Percentiles rank a stretch among this genome's conserved stretches.
phyloP scores from a whole-genome alignment of 2,888 invertebrate genomes.

The Dryomyza anilis region DNA sequence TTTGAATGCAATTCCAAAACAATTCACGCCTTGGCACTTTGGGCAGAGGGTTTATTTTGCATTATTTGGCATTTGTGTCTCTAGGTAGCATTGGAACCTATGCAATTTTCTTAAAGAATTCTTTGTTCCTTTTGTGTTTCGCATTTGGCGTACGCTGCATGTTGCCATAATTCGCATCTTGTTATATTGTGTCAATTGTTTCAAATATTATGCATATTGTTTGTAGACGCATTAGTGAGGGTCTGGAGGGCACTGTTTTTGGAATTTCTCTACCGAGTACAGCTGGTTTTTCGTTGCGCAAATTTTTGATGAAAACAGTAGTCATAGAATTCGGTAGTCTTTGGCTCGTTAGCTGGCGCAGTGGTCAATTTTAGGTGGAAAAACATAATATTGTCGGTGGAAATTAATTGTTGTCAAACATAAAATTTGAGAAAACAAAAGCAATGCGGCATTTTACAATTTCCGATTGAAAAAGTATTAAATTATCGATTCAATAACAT shows the following conservation, averaged over 20 bases:
- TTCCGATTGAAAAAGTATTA: too few relatives aligned
- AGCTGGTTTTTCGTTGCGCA: too few relatives aligned
- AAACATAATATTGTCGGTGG: slow-evolving; percentile 20
- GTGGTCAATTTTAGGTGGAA: slow-evolving; percentile 36
- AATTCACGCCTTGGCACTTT: slow-evolving; percentile 46
- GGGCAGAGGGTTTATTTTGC: background rate
- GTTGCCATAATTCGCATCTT: slow-evolving; percentile 50
- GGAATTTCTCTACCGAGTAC: too few relatives aligned
- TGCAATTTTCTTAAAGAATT: background rate
- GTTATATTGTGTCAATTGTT: slow-evolving; percentile 40
- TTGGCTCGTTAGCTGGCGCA: slow-evolving; percentile 34
- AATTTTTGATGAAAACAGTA: too few relatives aligned
- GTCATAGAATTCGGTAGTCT: slow-evolving; percentile 36
- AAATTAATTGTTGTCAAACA: too few relatives aligned
- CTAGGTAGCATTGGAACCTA: background rate
- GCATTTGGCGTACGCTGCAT: slow-evolving; percentile 44
- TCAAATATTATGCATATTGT: slow-evolving; percentile 47
- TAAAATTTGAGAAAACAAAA: too few relatives aligned
- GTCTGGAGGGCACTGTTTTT: too few relatives aligned
- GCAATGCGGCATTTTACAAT: too few relatives aligned
- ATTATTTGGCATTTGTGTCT: background rate
- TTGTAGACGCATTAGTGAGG: slow-evolving; percentile 30
- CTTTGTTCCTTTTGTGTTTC: background rate
- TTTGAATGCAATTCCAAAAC: slow-evolving; percentile 41
- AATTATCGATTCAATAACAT: too few relatives aligned